Evolutionary conservation across 2,888 invertebrate species (phyloP), one percentile per base, ranked within the genome.

Genomic region (Thysanoteuthis rhombus): DNA sequence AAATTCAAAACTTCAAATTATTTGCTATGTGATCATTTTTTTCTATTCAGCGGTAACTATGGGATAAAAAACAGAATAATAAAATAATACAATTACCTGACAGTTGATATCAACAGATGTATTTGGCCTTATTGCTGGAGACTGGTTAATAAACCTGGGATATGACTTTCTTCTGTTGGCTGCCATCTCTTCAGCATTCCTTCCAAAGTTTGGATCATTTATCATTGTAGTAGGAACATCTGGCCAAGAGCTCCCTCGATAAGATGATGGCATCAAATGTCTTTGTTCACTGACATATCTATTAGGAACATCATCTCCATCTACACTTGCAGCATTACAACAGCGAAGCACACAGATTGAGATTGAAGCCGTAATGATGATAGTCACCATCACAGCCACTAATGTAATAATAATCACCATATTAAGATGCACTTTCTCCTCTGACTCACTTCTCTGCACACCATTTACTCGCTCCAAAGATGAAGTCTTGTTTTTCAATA

Each of bases 281-380:
- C 75, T 75, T 75, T 75, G 75, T 75, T 75, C 75, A n/a, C 75
- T 75, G 4, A 75, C 75, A 75, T 75, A 75, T 75, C 75, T 75
- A 75, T 75, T 75, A n/a, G 75, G 25, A 75, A 75, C 16, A 75
- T 75, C 75, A 75, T 75, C 75, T 75, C 75, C 75, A 75, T 75
- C 75, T 75, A n/a, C n/a, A 75, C 75, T 75, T 75, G 75, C n/a
- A 75, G 75, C 75, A 75, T 75, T 75, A 75, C 75, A 75, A 75
- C 75, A 75, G 75, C 75, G 75, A 75, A 75, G 75, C 75, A 75
- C 75, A 36, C 75, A 75, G 75, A 75, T 75, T 16, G 75, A 75
- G 75, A 75, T 75, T 75, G 75, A 75, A 75, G 75, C 75, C 36
- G 75, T 75, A 75, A 75, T 2, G 19, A 75, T 75, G 36, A 75